phyloP scores from a whole-genome alignment of 2,797 vertebrate genomes.

The Protonibea diacanthus region DNA sequence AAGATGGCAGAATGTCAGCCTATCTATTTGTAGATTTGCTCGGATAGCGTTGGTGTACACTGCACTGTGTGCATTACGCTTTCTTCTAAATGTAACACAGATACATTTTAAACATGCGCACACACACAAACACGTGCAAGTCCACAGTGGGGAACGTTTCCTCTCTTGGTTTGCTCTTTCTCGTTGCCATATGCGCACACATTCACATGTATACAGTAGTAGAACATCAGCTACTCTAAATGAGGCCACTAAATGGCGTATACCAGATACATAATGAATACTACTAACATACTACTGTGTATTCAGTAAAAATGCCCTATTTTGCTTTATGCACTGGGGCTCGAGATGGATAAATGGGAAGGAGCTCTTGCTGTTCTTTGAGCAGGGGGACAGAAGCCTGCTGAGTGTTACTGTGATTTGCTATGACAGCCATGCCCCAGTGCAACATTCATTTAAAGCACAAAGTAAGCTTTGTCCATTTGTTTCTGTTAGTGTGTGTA shows the following conservation, averaged over 20 bases:
- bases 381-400: constrained; percentile 46
- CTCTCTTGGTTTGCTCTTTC: constrained; percentile 15
- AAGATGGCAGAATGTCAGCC: constrained; percentile 48
- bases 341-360: constrained; percentile 37
- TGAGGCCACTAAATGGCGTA: constrained; percentile 44
- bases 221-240: constrained; percentile 41
- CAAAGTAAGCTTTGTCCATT: constrained; percentile 58
- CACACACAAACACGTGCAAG: neutral
- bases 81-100: constrained; percentile 5
- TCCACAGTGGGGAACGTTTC: neutral
- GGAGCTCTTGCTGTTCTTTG: constrained; percentile 50
- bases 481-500: constrained; percentile 41
- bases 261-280: constrained; percentile 54
- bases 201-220: constrained; percentile 3
- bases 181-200: constrained; percentile 3
- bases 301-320: constrained; percentile 22
- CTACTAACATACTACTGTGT: constrained; percentile 15
- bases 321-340: constrained; percentile 32
- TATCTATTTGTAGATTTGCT: constrained; percentile 44
- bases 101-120: constrained; percentile 23
- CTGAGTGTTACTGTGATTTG: constrained; percentile 62
- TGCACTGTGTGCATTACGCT: neutral
- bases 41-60: constrained; percentile 17
- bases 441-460: constrained; percentile 63
- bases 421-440: constrained; percentile 65